Percentiles rank a stretch among this genome's conserved stretches.
phyloP scores from a whole-genome alignment of 2,797 vertebrate genomes.

The Coreius guichenoti region DNA sequence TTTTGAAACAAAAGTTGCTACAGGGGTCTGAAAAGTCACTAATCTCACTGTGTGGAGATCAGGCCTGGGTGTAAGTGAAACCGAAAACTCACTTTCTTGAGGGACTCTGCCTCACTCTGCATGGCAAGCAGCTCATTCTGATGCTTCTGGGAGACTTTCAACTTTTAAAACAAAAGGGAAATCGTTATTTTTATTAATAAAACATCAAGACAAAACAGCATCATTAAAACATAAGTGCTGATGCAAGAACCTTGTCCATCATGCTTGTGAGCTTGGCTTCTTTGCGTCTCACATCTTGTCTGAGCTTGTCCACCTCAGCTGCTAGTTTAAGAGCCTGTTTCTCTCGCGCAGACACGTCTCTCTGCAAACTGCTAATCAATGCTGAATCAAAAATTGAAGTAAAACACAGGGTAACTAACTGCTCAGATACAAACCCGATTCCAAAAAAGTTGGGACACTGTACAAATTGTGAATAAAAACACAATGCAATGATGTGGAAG shows the following conservation, averaged over 20 bases:
- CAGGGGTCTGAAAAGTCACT: not conserved
- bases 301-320: conserved; percentile 70
- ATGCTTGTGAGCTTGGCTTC: conserved; percentile 73
- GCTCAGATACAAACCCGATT: too few species aligned
- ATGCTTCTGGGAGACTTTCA: conserved; percentile 48
- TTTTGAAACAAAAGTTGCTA: not conserved
- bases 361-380: conserved; percentile 74
- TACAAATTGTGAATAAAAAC: too few species aligned
- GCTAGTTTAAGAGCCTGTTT: conserved; percentile 73
- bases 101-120: conserved; percentile 44
- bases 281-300: conserved; percentile 74
- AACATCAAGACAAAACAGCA: not conserved
- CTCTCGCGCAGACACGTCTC: conserved; percentile 71
- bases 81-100: conserved; percentile 50
- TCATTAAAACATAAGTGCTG: not conserved
- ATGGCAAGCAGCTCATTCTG: conserved; percentile 41
- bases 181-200: not conserved
- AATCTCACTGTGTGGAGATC: not conserved
- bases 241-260: conserved; percentile 71
- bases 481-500: too few species aligned
- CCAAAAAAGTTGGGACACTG: too few species aligned
- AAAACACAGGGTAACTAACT: not conserved
- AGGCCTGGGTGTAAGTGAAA: not conserved
- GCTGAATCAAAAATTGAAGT: conserved; percentile 61
- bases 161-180: conserved; percentile 33